Conservation (phyloP, 2,888 invertebrate species). For the Papilio elwesi region DNA sequence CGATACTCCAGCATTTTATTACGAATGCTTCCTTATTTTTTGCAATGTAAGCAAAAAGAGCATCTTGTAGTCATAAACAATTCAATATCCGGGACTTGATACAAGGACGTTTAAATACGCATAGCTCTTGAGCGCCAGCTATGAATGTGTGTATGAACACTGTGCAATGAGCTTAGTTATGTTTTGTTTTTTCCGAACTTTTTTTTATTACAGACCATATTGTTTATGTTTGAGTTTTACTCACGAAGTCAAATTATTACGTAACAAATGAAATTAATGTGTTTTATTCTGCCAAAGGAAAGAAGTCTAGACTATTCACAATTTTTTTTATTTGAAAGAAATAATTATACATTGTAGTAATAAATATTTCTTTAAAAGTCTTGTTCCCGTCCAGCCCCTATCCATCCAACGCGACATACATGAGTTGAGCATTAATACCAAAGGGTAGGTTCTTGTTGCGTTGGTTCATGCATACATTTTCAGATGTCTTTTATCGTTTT, state of each 20-base stretch:
- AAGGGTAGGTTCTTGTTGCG: too few relatives aligned
- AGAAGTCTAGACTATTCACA: neutral
- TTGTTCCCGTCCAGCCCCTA: too few relatives aligned
- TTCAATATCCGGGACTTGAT: conserved; percentile 46
- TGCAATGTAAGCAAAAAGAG: conserved; percentile 19
- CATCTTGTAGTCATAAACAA: conserved; percentile 26
- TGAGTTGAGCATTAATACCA: too few relatives aligned
- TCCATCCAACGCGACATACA: too few relatives aligned
- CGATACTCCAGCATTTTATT: conserved; percentile 49
- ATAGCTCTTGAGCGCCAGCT: conserved; percentile 13
- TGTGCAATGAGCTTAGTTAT: conserved; percentile 1
- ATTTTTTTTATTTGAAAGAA: neutral
- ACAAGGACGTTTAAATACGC: conserved; percentile 26
- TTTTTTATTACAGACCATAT: neutral
- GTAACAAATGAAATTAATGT: neutral
- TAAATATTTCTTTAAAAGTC: too few relatives aligned
- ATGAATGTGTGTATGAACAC: neutral
- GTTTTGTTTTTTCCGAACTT: conserved; percentile 8
- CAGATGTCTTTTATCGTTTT: too few relatives aligned
- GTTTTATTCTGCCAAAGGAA: neutral
- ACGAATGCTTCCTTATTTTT: conserved; percentile 64
- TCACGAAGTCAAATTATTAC: neutral
- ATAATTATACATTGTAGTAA: too few relatives aligned
- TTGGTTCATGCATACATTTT: too few relatives aligned
- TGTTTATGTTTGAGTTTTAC: neutral